Conservation (phyloP, 2,888 invertebrate genomes). For the Scaptodrosophila latifasciaeformis region DNA sequence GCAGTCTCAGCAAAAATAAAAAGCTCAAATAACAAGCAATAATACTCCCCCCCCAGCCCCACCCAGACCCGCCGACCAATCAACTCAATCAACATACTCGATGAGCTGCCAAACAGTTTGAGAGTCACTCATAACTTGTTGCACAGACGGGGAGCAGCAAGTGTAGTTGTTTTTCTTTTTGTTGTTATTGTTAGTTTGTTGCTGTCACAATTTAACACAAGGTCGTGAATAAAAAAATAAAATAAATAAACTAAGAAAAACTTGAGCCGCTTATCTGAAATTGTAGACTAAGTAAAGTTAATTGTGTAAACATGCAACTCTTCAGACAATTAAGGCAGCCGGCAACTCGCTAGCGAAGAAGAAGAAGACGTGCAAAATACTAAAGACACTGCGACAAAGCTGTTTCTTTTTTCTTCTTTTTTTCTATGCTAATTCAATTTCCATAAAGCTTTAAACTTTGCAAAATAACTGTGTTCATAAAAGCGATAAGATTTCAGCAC, state of each 20-base stretch:
- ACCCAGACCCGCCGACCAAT: too few species aligned
- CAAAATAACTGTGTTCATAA: neutral
- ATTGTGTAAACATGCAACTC: slow-evolving; percentile 42
- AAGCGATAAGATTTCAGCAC: slow-evolving; percentile 53
- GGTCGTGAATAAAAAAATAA: slow-evolving; percentile 48
- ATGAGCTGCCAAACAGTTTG: too few species aligned
- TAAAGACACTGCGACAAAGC: neutral
- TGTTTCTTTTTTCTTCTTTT: slow-evolving; percentile 54
- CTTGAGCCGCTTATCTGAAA: slow-evolving; percentile 42
- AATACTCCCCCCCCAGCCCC: too few species aligned
- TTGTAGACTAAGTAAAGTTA: slow-evolving; percentile 34
- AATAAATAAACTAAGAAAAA: slow-evolving; percentile 39
- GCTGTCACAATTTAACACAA: slow-evolving; percentile 49
- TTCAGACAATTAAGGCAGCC: slow-evolving; percentile 15
- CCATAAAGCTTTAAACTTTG: slow-evolving; percentile 22
- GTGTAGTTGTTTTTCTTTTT: neutral
- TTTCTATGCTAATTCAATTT: slow-evolving; percentile 50
- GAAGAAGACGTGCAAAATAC: slow-evolving; percentile 8
- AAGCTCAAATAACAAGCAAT: too few species aligned
- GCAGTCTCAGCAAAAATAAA: too few species aligned
- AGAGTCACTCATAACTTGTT: neutral
- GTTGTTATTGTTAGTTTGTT: too few species aligned
- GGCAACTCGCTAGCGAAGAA: neutral
- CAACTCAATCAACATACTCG: too few species aligned
- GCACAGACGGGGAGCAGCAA: neutral